Base-by-base conservation (phyloP, 2,797 vertebrate species). In the Garrulus glandarius region DNA sequence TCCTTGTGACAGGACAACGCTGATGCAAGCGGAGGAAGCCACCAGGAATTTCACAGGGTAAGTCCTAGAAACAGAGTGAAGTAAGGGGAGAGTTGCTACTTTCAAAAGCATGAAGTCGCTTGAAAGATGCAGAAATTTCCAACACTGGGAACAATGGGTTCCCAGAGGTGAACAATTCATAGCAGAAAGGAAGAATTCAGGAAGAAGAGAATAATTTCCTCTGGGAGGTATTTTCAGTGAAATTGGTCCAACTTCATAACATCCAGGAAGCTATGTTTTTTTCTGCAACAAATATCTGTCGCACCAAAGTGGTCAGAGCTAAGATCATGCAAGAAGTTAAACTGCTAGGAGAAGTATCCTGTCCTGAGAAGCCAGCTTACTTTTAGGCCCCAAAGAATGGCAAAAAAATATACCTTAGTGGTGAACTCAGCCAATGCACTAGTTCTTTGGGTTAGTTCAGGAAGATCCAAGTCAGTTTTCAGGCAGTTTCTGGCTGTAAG, bases 231-330 rank as follows among this genome's bases (percentile, higher is more conserved):
- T 93, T 94, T 94, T 92, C 55, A 60, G 59, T 60, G 69, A 90
- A 88, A 81, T 57, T 79, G 55, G 34, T 63, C 53, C 55, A 69
- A 30, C 57, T 93, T 95, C 77, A 88, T 81, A 94, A 95, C 91
- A 52, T 29, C 14, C 49, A 81, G 65, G 79, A 92, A 93, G 46
- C 15, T 24, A 39, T 23, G 26, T 0, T 47, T 91, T 72, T 75
- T 81, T 39, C 53, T 64, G n/a, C 43, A 72, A 11, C 53, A 78
- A 72, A 70, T 72, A 59, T 70, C n/a, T 13, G 6, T 61, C 21
- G 3, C 65, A 88, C 57, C 47, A 84, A 69, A 84, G 81, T 55
- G 53, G 43, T 84, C 47, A 94, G 43, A 83, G 15, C 37, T 85
- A 32, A 41, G 24, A 84, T 21, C 29, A 67, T 75, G 27, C 13